Base-by-base conservation (phyloP, 37 sponge, comb jelly and placozoan species). In the Hexactinellida sp. region DNA sequence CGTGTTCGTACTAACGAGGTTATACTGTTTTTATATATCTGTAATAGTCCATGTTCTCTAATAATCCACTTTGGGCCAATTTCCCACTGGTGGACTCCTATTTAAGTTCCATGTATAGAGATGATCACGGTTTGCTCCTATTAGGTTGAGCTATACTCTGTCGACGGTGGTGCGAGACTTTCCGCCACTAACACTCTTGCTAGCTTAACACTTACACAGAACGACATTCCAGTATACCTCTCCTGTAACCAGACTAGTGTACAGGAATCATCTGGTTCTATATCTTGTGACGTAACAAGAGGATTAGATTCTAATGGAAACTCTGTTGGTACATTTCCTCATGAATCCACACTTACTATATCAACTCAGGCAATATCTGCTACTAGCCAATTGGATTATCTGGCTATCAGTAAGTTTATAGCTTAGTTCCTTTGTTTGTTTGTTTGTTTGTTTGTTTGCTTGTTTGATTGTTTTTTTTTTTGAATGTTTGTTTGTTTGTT, bases 201-300 rank as follows among this genome's bases (percentile, higher is more conserved):
- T 63, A 63, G 13, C 76, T 23, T 63, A 7, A 63, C 76, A 3
- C 3, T 63, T 25, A 63, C 76, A 10, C 34, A 7, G 76, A 63
- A 63, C 13, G 76, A 63, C 34, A 63, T 63, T 63, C 76, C 76
- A 3, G 76, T 63, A 63, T 63, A 63, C 76, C 76, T 63, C 19
- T 63, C 76, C 76, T 63, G 76, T 28, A 3, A 3, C 1, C 76
- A 63, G 34, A 63, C 25, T 23, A n/a, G 30, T n/a, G 30, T 63
- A 25, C 34, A 7, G 30, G 76, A 63, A 23, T 3, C 1, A 3
- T 5, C 5, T 3, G 76, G 30, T 23, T 25, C 76, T 7, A 32
- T 63, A 21, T 63, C 34, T 7, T 63, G 76, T 63, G 76, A n/a
- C 32, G 5, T 63, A 7, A 63, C 76, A 63, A 23, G 76, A 3